Conservation (phyloP, 2,797 vertebrate species). For the Coccyzus lansbergi region DNA sequence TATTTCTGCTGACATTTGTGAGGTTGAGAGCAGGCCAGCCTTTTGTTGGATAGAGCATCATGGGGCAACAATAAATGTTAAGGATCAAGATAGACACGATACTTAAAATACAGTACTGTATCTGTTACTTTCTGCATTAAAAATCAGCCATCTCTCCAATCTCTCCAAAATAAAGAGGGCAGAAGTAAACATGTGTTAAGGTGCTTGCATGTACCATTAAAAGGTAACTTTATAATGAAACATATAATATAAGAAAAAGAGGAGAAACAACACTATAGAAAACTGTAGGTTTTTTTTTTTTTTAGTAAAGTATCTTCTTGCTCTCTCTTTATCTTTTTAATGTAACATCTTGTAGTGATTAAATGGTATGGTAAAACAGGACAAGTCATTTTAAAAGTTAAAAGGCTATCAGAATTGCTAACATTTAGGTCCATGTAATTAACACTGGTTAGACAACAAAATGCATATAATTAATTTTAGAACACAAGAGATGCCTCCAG, state of each 20-base stretch:
- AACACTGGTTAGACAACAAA: neutral
- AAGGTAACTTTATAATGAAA: neutral
- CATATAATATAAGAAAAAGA: neutral
- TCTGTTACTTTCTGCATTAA: neutral
- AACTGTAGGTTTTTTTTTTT: neutral
- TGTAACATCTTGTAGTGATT: neutral
- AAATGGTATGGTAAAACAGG: neutral
- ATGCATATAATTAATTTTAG: neutral
- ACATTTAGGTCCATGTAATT: neutral
- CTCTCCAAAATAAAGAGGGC: neutral
- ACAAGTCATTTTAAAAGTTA: neutral
- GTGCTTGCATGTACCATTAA: neutral
- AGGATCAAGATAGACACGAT: neutral
- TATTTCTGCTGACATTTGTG: neutral
- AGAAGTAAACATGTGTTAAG: neutral
- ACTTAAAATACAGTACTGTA: neutral
- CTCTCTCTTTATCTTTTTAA: neutral
- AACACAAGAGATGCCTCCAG: neutral
- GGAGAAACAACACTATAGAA: neutral
- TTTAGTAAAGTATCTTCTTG: neutral
- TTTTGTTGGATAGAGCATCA: neutral
- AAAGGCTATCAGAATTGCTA: neutral
- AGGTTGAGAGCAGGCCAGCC: neutral
- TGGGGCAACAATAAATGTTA: neutral
- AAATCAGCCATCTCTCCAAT: neutral